These are phyloP conservation scores for Sarotherodon lohbergeri DNA, from an alignment of 2,113 vertebrate species.

Conservation along the genomic window DNA sequence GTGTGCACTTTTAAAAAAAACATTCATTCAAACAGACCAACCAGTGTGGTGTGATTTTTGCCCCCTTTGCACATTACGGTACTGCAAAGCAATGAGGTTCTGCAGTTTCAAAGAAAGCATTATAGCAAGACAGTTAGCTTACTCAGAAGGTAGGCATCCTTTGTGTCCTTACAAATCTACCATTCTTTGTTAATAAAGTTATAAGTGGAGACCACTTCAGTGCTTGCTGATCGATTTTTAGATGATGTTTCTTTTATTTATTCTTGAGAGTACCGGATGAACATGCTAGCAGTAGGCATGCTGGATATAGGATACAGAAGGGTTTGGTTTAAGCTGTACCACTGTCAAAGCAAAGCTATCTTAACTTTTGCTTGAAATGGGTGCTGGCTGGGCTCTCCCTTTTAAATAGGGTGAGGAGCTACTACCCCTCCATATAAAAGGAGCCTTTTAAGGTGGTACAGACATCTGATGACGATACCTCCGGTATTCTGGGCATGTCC, in stretches of 20 bases:
- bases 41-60: neutral
- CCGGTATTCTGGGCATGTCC: neutral
- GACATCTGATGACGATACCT: neutral
- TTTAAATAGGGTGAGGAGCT: neutral
- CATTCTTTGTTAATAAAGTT: neutral
- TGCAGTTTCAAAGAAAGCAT: neutral
- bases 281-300: neutral
- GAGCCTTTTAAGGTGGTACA: neutral
- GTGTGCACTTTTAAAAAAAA: neutral
- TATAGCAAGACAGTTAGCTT: neutral
- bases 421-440: neutral
- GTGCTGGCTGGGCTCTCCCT: neutral
- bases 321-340: neutral
- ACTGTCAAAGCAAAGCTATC: neutral
- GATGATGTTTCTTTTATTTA: neutral
- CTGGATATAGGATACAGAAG: neutral
- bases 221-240: neutral
- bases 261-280: neutral
- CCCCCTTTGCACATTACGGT: neutral
- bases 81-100: neutral
- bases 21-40: neutral
- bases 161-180: neutral
- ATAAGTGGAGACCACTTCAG: neutral
- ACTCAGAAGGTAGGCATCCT: neutral
- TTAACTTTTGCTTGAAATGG: neutral